A percentile compares a stretch with the other conserved stretches of the same genome.
Conservation (phyloP, 2,888 invertebrate genomes). For the Stomorhina lunata region DNA sequence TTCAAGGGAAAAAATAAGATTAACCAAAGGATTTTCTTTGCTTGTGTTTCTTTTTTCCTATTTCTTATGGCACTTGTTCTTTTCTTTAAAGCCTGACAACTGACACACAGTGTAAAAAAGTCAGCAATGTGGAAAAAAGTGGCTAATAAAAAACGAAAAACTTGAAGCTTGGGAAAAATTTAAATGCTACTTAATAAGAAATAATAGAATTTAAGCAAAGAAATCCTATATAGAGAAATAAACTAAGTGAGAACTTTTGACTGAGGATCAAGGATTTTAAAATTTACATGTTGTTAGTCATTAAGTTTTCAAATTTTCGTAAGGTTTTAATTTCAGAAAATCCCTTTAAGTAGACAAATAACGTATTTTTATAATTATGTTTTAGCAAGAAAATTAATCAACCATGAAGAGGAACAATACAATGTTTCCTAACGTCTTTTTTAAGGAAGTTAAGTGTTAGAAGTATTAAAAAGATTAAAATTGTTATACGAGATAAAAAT, state of each 20-base stretch:
- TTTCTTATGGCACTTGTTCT: not conserved
- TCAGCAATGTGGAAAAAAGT: not conserved
- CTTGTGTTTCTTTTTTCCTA: not conserved
- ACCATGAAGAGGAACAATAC: no score
- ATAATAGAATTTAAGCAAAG: not conserved
- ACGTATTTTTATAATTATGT: no score
- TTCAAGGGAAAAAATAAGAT: constrained; percentile 21
- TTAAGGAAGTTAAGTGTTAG: no score
- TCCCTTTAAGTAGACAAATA: no score
- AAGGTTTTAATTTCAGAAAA: no score
- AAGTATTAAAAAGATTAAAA: no score
- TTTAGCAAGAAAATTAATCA: no score
- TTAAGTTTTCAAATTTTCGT: no score
- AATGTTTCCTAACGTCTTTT: no score
- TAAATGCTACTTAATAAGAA: not conserved
- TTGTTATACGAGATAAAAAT: no score
- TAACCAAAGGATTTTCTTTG: constrained; percentile 5
- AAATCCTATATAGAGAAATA: not conserved
- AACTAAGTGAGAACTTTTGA: not conserved
- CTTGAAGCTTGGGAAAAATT: not conserved
- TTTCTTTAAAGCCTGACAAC: not conserved
- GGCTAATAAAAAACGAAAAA: not conserved
- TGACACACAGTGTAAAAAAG: not conserved
- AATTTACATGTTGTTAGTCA: no score
- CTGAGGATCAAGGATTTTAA: no score